Evolutionary conservation across 2,113 vertebrate species (phyloP).

Genomic region (Vulpes lagopus): DNA sequence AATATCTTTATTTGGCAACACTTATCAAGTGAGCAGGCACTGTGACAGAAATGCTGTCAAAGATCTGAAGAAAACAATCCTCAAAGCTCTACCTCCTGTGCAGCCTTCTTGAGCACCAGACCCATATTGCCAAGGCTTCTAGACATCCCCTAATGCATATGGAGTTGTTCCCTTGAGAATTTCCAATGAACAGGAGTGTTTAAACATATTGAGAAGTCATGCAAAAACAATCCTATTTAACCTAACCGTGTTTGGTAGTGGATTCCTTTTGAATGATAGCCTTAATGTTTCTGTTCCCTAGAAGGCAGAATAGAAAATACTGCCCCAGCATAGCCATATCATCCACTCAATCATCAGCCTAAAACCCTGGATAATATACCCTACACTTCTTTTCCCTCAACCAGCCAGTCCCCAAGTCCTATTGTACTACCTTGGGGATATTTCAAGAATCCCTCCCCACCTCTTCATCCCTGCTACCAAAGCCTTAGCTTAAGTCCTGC

Average conservation of each 20-base stretch:
- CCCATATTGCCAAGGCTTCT: not conserved
- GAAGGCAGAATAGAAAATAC: not conserved
- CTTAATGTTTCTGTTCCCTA: constrained; percentile 24
- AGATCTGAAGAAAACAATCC: not conserved
- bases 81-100: not conserved
- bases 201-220: not conserved
- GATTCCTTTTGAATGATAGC: not conserved
- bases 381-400: not conserved
- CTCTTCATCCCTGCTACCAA: not conserved
- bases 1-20: constrained; percentile 20
- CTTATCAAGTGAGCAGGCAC: not conserved
- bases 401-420: not conserved
- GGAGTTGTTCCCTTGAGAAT: not conserved
- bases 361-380: not conserved
- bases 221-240: not conserved
- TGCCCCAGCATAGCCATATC: not conserved
- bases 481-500: not conserved
- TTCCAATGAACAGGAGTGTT: not conserved
- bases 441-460: not conserved
- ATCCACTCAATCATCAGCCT: not conserved
- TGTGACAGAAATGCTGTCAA: not conserved
- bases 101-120: not conserved
- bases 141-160: not conserved
- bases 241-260: not conserved
- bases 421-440: not conserved